Percentiles rank a stretch among this genome's conserved stretches.
These are phyloP conservation scores for Junonia oenone DNA, from an alignment of 2,888 invertebrate species.

Conservation along the genomic window DNA sequence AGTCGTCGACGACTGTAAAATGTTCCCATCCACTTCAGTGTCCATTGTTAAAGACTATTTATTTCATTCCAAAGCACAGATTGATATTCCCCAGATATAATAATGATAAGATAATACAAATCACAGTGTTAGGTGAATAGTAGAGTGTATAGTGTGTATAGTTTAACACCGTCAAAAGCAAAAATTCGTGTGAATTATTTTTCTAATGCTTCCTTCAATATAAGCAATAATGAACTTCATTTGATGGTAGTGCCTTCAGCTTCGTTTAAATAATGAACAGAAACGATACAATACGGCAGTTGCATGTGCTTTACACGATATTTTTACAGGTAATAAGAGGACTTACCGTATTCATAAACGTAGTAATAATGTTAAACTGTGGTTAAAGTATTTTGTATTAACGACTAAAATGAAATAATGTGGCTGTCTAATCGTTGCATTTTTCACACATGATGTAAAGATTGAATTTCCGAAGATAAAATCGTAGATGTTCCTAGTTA, in stretches of 20 bases:
- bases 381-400: constrained; percentile 67
- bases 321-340: constrained; percentile 73
- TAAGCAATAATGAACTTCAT: constrained; percentile 72
- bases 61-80: constrained; percentile 54
- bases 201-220: constrained; percentile 71
- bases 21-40: constrained; percentile 32
- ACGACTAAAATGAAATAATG: constrained; percentile 58
- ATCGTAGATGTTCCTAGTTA: constrained; percentile 68
- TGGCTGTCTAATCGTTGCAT: constrained; percentile 74
- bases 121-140: constrained; percentile 40
- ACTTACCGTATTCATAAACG: constrained; percentile 72
- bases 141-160: constrained; percentile 44
- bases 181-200: constrained; percentile 63
- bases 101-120: constrained; percentile 37
- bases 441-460: constrained; percentile 63
- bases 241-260: constrained; percentile 78
- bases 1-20: constrained; percentile 28
- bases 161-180: constrained; percentile 53
- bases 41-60: constrained; percentile 28
- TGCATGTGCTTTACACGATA: constrained; percentile 73
- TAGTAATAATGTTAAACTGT: constrained; percentile 67
- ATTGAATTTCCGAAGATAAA: constrained; percentile 46
- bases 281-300: constrained; percentile 59
- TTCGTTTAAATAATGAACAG: constrained; percentile 61
- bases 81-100: constrained; percentile 50